phyloP scores from a whole-genome alignment of 2,888 invertebrate genomes.

The Geophilus truncorum region DNA sequence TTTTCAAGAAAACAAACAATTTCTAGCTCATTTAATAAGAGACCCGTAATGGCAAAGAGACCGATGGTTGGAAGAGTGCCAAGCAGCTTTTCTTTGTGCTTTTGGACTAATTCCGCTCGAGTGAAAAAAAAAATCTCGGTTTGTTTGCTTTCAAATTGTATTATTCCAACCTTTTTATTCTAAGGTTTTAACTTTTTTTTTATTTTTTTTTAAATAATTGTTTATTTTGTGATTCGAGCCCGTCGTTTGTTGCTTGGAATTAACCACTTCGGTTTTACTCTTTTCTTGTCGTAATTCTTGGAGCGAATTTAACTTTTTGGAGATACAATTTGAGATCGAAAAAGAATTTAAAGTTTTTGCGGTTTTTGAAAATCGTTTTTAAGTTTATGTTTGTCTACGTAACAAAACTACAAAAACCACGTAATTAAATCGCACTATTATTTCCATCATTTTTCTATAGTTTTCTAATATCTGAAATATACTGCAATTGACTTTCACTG shows the following conservation, averaged over 20 bases:
- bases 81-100: constrained; percentile 9
- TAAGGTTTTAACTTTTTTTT: neutral
- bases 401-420: too few relatives aligned
- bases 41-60: neutral
- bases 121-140: constrained; percentile 19
- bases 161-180: neutral
- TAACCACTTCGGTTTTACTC: neutral
- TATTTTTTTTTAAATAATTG: neutral
- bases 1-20: neutral
- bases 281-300: neutral
- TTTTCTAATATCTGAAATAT: too few relatives aligned
- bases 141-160: constrained; percentile 11
- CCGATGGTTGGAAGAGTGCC: neutral
- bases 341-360: too few relatives aligned
- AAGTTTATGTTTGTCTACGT: too few relatives aligned
- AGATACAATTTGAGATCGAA: too few relatives aligned
- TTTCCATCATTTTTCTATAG: too few relatives aligned
- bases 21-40: neutral
- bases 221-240: neutral
- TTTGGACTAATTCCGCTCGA: constrained; percentile 2
- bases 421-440: too few relatives aligned
- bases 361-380: too few relatives aligned
- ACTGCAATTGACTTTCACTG: too few relatives aligned
- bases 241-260: neutral
- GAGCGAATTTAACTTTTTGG: too few relatives aligned